phyloP scores from a whole-genome alignment of 2,888 invertebrate species.

The Tolmerus cingulatus region DNA sequence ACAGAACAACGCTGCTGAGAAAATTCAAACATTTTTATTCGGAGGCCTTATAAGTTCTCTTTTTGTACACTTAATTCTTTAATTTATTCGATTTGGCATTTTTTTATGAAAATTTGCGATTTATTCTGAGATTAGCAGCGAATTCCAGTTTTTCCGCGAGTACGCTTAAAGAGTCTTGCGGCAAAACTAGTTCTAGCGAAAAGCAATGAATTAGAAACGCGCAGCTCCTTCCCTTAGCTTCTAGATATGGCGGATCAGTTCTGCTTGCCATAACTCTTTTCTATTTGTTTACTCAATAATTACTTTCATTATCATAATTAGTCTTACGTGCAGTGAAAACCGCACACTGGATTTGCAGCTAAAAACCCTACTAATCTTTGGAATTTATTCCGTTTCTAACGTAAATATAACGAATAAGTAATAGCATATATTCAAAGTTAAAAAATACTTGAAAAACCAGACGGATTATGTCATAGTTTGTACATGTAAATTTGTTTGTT shows the following conservation, averaged over 20 bases:
- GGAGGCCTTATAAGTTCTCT: not conserved
- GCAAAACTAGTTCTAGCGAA: not conserved
- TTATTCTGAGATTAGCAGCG: slow-evolving; percentile 65
- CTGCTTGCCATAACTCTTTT: not conserved
- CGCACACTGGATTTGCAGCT: not conserved
- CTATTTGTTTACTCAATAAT: not conserved
- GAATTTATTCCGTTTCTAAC: not conserved
- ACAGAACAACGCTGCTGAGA: not conserved
- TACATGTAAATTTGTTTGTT: no score
- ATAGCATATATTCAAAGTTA: no score
- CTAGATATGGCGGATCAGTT: not conserved
- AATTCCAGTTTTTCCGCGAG: slow-evolving; percentile 4
- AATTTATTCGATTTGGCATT: slow-evolving; percentile 46
- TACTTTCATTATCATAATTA: not conserved
- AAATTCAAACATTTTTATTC: not conserved
- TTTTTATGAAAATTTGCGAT: slow-evolving; percentile 35
- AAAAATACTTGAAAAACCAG: no score
- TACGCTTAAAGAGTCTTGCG: not conserved
- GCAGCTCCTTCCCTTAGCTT: not conserved
- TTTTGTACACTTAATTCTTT: slow-evolving; percentile 24
- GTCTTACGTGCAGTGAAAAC: not conserved
- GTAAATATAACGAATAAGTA: no score
- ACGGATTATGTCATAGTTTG: no score
- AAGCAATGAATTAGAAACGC: not conserved
- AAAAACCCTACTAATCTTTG: not conserved